phyloP scores from a whole-genome alignment of 2,888 invertebrate genomes.

The Alloplasta piceator region DNA sequence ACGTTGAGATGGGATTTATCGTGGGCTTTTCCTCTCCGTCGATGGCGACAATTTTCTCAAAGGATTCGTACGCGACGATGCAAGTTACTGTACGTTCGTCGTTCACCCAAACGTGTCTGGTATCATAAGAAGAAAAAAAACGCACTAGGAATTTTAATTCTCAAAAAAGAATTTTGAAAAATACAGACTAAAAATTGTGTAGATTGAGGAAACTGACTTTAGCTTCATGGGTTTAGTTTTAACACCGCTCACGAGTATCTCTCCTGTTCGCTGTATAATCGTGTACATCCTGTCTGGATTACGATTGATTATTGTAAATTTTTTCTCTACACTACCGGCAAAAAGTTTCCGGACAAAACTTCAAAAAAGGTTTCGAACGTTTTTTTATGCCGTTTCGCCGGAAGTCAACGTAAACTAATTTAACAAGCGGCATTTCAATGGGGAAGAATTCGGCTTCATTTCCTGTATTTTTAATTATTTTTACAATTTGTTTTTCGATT shows the following conservation, averaged over 20 bases:
- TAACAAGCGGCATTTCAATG: no score
- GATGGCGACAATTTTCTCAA: constrained; percentile 50
- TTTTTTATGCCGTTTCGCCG: no score
- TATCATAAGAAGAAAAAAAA: background rate
- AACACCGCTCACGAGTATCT: constrained; percentile 68
- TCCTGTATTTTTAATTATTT: no score
- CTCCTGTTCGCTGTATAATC: constrained; percentile 68
- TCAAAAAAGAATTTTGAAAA: background rate
- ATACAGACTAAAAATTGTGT: background rate
- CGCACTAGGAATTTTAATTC: background rate
- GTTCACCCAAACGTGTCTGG: constrained; percentile 70
- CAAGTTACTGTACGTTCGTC: constrained; percentile 69
- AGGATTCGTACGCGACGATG: constrained; percentile 67
- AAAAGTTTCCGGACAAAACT: no score
- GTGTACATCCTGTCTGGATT: constrained; percentile 69
- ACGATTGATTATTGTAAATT: background rate
- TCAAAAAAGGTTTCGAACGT: no score
- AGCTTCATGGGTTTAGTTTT: constrained; percentile 68
- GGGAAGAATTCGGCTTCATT: no score
- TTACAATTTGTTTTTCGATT: constrained; percentile 2
- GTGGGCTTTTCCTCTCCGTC: constrained; percentile 13
- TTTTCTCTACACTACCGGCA: no score
- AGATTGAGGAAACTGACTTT: constrained; percentile 55
- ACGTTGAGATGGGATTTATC: constrained; percentile 64
- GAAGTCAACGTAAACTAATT: no score